phyloP scores from a whole-genome alignment of 1,140 invertebrate genomes.

The Micrasema minimum region DNA sequence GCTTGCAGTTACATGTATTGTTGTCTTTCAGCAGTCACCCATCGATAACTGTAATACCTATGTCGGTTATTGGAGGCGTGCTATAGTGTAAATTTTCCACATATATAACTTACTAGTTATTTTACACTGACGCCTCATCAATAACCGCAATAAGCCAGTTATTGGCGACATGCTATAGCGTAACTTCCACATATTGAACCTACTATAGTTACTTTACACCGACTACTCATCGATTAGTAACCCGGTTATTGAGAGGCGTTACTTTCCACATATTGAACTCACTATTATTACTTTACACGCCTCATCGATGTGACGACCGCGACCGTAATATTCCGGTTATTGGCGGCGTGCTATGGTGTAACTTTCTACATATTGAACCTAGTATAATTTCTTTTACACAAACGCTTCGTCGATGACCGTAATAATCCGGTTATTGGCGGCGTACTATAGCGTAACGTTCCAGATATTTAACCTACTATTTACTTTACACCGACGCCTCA shows the following conservation, averaged over 20 bases:
- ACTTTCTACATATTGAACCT: slow-evolving; percentile 63
- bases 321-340: slow-evolving; percentile 76
- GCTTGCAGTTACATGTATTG: too few species aligned
- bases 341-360: slow-evolving; percentile 64
- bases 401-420: slow-evolving; percentile 80
- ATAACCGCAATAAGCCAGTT: slow-evolving; percentile 79
- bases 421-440: slow-evolving; percentile 71
- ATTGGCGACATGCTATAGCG: slow-evolving; percentile 65
- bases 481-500: slow-evolving; percentile 71
- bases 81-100: slow-evolving; percentile 66
- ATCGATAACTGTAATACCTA: slow-evolving; percentile 80
- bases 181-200: slow-evolving; percentile 63
- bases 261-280: too few species aligned
- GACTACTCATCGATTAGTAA: slow-evolving; percentile 59
- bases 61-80: slow-evolving; percentile 68
- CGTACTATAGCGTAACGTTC: slow-evolving; percentile 65
- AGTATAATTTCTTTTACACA: slow-evolving; percentile 60
- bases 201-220: slow-evolving; percentile 55
- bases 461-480: slow-evolving; percentile 58
- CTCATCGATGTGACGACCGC: too few species aligned
- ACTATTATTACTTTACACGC: too few species aligned
- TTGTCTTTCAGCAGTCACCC: too few species aligned
- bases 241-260: too few species aligned
- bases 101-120: slow-evolving; percentile 56
- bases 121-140: slow-evolving; percentile 73